phyloP scores from a whole-genome alignment of 2,888 invertebrate species.

The Diachrysia chrysitis region DNA sequence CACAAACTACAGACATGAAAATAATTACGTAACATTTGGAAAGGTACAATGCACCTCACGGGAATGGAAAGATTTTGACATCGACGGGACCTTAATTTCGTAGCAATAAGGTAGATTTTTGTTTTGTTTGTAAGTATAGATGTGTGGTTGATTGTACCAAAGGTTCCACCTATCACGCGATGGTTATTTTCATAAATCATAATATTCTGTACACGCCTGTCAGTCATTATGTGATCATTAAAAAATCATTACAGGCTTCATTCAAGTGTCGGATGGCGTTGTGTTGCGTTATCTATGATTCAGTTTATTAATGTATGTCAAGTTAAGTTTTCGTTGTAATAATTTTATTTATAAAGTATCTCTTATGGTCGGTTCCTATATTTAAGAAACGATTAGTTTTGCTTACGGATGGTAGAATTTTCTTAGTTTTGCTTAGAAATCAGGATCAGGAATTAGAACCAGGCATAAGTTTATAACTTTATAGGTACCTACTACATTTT shows the following conservation, averaged over 20 bases:
- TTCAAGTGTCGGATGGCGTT: constrained; percentile 43
- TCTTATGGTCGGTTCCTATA: no score
- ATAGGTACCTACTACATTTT: no score
- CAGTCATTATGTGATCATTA: constrained; percentile 86
- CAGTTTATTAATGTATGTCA: constrained; percentile 21
- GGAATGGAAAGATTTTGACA: not conserved
- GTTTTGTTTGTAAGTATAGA: not conserved
- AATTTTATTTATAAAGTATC: not conserved
- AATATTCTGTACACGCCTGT: constrained; percentile 71
- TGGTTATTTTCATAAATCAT: constrained; percentile 80
- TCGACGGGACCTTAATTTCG: not conserved
- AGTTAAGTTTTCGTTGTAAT: not conserved
- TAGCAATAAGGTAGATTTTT: not conserved
- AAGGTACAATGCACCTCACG: constrained; percentile 27
- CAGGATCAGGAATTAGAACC: no score
- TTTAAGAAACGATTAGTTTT: no score
- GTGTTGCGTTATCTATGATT: constrained; percentile 27
- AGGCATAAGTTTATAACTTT: not conserved
- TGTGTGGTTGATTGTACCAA: constrained; percentile 16
- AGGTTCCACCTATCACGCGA: constrained; percentile 79
- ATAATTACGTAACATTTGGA: constrained; percentile 55
- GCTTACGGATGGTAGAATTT: no score
- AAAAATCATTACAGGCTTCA: constrained; percentile 82
- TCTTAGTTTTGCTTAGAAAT: no score
- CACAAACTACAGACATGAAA: constrained; percentile 51